phyloP scores from a whole-genome alignment of 1,140 invertebrate species.

The Zaprionus africanus region DNA sequence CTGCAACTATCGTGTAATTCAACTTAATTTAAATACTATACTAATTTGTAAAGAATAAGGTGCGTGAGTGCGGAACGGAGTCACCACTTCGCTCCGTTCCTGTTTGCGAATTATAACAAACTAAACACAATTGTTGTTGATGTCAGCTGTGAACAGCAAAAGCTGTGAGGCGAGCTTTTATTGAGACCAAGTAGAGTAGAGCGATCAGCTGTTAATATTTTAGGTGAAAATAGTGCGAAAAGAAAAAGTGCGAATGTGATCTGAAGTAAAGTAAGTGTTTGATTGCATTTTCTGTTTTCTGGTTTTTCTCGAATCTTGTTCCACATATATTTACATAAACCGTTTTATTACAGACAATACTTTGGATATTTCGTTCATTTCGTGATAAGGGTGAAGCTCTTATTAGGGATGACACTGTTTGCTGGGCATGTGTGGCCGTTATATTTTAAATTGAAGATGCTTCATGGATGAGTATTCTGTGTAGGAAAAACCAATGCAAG shows the following conservation, averaged over 20 bases:
- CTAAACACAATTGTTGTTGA: slow-evolving; percentile 28
- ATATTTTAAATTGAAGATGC: slow-evolving; percentile 18
- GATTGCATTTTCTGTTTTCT: not conserved
- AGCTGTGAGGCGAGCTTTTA: slow-evolving; percentile 23
- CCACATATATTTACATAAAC: not conserved
- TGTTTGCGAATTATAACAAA: slow-evolving; percentile 25
- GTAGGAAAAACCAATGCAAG: slow-evolving; percentile 5
- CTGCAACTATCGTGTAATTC: not conserved
- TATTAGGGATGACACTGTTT: not conserved
- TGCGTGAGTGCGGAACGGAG: not conserved
- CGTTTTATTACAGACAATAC: not conserved
- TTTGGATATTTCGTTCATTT: slow-evolving; percentile 1
- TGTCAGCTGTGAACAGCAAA: slow-evolving; percentile 33
- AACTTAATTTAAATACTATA: slow-evolving; percentile 25
- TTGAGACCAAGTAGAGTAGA: not conserved
- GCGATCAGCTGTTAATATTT: not conserved
- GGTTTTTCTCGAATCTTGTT: not conserved
- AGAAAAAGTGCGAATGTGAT: not conserved
- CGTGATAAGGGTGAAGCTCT: not conserved
- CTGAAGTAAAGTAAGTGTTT: slow-evolving; percentile 1
- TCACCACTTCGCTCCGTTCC: not conserved
- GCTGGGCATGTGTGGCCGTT: slow-evolving; percentile 15
- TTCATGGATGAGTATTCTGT: not conserved
- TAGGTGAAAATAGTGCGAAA: too few species aligned
- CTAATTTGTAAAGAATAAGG: slow-evolving; percentile 38